Percentiles rank a stretch among this genome's conserved stretches.
phyloP scores from a whole-genome alignment of 2,113 vertebrate species.

The Callipepla squamata region DNA sequence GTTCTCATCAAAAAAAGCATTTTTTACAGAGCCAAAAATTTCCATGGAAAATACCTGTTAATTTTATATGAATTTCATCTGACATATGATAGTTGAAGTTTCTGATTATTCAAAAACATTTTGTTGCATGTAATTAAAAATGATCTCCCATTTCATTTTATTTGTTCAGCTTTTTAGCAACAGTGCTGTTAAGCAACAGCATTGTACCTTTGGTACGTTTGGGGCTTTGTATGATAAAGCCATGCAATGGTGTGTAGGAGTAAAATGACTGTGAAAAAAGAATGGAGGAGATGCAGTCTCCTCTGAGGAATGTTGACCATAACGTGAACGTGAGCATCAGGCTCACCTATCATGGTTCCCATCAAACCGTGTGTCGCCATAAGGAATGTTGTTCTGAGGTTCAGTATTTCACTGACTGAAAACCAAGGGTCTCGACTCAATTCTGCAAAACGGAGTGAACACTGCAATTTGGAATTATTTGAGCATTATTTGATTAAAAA shows the following conservation, averaged over 20 bases:
- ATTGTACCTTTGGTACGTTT: not conserved
- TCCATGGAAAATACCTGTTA: not conserved
- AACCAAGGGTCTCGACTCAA: not conserved
- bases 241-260: not conserved
- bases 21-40: not conserved
- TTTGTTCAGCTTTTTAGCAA: not conserved
- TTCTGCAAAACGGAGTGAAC: not conserved
- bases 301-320: not conserved
- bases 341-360: not conserved
- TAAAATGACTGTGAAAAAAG: conserved; percentile 2
- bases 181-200: not conserved
- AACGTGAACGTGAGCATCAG: not conserved
- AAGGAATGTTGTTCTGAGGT: not conserved
- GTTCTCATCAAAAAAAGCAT: not conserved
- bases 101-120: not conserved
- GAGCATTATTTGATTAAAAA: conserved; percentile 22
- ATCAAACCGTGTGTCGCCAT: not conserved
- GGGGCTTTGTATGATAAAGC: not conserved
- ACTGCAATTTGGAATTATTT: not conserved
- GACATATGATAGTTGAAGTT: not conserved
- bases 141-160: not conserved
- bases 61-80: not conserved
- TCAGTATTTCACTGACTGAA: not conserved
- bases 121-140: not conserved
- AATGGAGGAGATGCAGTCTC: not conserved